phyloP scores from a whole-genome alignment of 2,888 invertebrate genomes.

The Catocala nupta region DNA sequence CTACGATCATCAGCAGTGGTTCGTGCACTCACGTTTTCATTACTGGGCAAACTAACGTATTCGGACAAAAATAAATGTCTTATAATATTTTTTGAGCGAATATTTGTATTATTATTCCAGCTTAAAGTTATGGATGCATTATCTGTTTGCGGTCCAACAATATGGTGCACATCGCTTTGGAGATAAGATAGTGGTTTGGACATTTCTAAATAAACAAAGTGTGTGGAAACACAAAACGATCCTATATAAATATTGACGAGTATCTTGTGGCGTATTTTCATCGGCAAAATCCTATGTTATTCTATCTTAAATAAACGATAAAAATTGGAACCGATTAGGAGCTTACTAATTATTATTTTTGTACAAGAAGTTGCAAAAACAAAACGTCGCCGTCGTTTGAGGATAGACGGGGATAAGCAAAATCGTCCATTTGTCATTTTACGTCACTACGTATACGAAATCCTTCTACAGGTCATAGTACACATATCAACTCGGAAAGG shows the following conservation, averaged over 20 bases:
- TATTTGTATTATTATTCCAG: slow-evolving; percentile 3
- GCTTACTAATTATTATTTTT: no score
- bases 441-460: no score
- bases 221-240: not conserved
- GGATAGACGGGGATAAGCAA: no score
- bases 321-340: not conserved
- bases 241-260: not conserved
- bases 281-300: not conserved
- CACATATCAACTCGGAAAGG: no score
- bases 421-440: no score
- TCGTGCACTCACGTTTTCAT: no score
- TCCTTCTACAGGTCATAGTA: no score
- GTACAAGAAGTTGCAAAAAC: no score
- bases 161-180: slow-evolving; percentile 1
- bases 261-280: not conserved
- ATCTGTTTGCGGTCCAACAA: not conserved
- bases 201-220: slow-evolving; percentile 9
- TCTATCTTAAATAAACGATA: slow-evolving; percentile 3
- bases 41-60: no score
- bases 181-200: slow-evolving; percentile 4
- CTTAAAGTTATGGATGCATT: not conserved
- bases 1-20: no score
- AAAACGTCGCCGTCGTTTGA: no score
- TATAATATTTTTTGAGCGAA: not conserved
- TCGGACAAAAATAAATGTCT: not conserved